A percentile compares a stretch with the other conserved stretches of the same genome.
These are phyloP conservation scores for Anolis sagrei DNA, from an alignment of 2,113 vertebrate genomes.

Conservation along the genomic window DNA sequence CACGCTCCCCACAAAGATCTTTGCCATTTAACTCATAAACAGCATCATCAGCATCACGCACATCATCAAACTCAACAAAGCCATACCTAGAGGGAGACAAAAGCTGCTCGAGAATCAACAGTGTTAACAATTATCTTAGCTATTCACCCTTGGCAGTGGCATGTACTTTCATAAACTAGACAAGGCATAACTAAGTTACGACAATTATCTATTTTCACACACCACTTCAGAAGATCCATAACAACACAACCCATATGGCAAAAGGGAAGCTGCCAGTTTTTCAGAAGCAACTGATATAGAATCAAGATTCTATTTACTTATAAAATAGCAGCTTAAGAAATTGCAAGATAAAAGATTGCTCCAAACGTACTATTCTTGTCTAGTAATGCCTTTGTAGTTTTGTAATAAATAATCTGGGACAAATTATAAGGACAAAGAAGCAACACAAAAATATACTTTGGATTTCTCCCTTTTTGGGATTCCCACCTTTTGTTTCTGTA, in stretches of 20 bases:
- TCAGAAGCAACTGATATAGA: neutral
- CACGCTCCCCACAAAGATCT: slow-evolving; percentile 93
- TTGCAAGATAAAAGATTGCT: neutral
- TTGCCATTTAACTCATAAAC: slow-evolving; percentile 97
- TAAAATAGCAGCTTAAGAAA: no score
- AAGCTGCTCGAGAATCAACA: neutral
- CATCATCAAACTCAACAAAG: slow-evolving; percentile 97
- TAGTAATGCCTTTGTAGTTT: neutral
- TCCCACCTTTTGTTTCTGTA: no score
- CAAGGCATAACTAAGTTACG: neutral
- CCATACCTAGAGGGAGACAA: slow-evolving; percentile 83
- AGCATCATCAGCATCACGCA: slow-evolving; percentile 94
- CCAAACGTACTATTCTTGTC: neutral
- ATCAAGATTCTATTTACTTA: no score
- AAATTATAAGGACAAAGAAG: neutral
- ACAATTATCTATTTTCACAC: neutral
- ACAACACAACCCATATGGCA: neutral
- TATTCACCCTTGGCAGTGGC: neutral
- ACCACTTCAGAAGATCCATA: neutral
- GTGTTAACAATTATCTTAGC: neutral
- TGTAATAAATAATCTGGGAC: neutral
- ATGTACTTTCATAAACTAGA: neutral
- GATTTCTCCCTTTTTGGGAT: neutral
- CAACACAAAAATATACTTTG: neutral
- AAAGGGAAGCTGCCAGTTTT: neutral